Evolutionary conservation across 2,888 invertebrate genomes (phyloP).

Genomic region (Agrotis ipsilon): DNA sequence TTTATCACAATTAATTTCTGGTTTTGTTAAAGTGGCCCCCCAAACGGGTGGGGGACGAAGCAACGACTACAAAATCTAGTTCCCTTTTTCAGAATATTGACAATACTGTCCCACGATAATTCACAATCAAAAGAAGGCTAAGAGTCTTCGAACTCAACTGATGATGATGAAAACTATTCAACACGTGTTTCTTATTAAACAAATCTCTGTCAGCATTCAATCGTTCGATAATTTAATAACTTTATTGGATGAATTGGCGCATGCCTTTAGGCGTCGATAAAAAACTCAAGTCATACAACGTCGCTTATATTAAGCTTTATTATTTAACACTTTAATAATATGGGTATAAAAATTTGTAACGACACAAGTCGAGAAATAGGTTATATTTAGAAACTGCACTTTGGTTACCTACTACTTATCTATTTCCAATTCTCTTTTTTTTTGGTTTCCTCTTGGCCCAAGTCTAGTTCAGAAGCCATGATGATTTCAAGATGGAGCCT

Average conservation of each 20-base stretch:
- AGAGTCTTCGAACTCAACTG: conserved; percentile 17
- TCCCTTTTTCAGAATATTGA: neutral
- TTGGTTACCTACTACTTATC: neutral
- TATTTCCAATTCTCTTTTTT: neutral
- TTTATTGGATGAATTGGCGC: conserved; percentile 59
- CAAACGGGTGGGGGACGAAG: too few relatives aligned
- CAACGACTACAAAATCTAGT: too few relatives aligned
- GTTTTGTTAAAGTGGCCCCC: too few relatives aligned
- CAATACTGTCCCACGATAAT: conserved; percentile 32
- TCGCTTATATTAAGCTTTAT: neutral
- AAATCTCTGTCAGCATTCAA: conserved; percentile 45
- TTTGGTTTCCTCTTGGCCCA: too few relatives aligned
- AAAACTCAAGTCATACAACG: conserved; percentile 29
- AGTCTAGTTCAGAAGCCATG: too few relatives aligned
- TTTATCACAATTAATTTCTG: too few relatives aligned
- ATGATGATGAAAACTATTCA: conserved; percentile 15
- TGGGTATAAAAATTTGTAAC: neutral
- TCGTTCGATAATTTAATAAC: conserved; percentile 55
- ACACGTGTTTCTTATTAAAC: conserved; percentile 55
- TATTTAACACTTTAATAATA: neutral
- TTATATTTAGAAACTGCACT: neutral
- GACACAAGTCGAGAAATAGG: neutral
- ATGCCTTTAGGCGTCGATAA: conserved; percentile 26
- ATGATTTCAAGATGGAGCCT: too few relatives aligned
- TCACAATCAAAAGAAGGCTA: conserved; percentile 11